Evolutionary conservation across 30 jellyfish, hydroid and myxozoan genomes (phyloP).

Genomic region (Aurelia coerulea): DNA sequence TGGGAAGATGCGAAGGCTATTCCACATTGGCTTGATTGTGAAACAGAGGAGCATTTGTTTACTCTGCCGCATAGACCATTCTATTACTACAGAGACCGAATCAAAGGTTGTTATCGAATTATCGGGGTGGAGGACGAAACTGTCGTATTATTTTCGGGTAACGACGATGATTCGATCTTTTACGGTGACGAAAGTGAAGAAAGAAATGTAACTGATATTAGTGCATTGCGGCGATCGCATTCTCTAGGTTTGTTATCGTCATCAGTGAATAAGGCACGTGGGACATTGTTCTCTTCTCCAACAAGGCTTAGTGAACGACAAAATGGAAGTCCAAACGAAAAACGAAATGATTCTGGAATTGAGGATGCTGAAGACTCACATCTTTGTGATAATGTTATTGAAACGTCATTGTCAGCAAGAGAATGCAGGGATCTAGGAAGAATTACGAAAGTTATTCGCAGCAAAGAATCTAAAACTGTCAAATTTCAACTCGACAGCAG

Average conservation of each 20-base stretch:
- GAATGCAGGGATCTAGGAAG: slow-evolving; percentile 72
- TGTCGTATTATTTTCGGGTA: slow-evolving; percentile 96
- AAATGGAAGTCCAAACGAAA: slow-evolving; percentile 25
- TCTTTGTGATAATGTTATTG: slow-evolving; percentile 50
- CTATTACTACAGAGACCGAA: slow-evolving; percentile 96
- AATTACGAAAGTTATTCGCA: slow-evolving; percentile 37
- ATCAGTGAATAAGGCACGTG: slow-evolving; percentile 5
- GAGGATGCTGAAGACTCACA: slow-evolving; percentile 84
- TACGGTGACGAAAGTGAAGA: slow-evolving; percentile 66
- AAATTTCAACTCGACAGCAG: slow-evolving; percentile 38
- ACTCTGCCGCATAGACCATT: slow-evolving; percentile 95
- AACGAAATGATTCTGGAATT: slow-evolving; percentile 90
- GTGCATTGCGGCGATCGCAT: slow-evolving; percentile 52
- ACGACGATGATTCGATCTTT: slow-evolving; percentile 97
- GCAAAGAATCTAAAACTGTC: slow-evolving; percentile 68
- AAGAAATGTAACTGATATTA: slow-evolving; percentile 22
- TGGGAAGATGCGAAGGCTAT: slow-evolving; percentile 99
- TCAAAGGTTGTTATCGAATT: slow-evolving; percentile 97
- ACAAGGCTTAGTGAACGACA: neutral
- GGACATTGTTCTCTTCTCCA: neutral
- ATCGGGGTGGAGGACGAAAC: slow-evolving; percentile 99
- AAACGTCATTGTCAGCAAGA: slow-evolving; percentile 67
- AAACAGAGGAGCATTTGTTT: slow-evolving; percentile 81
- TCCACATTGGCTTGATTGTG: slow-evolving; percentile 97
- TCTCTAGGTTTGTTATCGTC: slow-evolving; percentile 25